Evolutionary conservation across 2,888 invertebrate genomes (phyloP), one percentile per base, ranked within the genome.

Genomic region (Cactoblastis cactorum): DNA sequence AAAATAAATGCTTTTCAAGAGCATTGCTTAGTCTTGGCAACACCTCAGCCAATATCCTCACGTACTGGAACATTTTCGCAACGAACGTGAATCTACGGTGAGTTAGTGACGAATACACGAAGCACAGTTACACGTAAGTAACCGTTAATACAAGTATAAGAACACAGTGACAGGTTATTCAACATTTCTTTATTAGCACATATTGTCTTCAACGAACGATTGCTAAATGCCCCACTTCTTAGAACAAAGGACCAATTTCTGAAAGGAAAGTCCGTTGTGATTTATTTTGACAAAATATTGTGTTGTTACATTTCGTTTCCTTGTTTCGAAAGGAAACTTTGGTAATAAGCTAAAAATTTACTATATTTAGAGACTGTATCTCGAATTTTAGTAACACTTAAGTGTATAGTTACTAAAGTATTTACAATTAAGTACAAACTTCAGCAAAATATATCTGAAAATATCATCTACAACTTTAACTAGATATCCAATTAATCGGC

Each of bases 241-340:
- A 47, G 46, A 47, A 47, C 46, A 47, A 47, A 47, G 46, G 35
- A 47, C 46, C 46, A 35, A 47, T 35, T 47, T 35, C 19, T 18
- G 46, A 45, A 45, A 33, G 15, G 45, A 15, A 43, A 43, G 43
- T 15, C 43, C 9, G 28, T 28, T 28, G 43, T 43, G 43, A 43
- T 43, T 43, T 43, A 43, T 43, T 43, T 28, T 43, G 43, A 28
- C 43, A 43, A 43, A 43, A 28, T 43, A 22, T 15, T 43, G 39
- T 1, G 33, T 33, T 33, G 12, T 8, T 4, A 2, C 24, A 5
- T 9, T 37, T 0, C 12, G 22, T 22, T 39, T 39, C 22, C 39
- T 12, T 12, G 39, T 39, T 22, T 4, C 22, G 22, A 12, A 33
- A 33, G 24, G 24, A n/a, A n/a, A n/a, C n/a, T n/a, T n/a, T n/a